These are phyloP conservation scores for Apamea epomidion DNA, from an alignment of 2,888 invertebrate species.

Conservation along the genomic window DNA sequence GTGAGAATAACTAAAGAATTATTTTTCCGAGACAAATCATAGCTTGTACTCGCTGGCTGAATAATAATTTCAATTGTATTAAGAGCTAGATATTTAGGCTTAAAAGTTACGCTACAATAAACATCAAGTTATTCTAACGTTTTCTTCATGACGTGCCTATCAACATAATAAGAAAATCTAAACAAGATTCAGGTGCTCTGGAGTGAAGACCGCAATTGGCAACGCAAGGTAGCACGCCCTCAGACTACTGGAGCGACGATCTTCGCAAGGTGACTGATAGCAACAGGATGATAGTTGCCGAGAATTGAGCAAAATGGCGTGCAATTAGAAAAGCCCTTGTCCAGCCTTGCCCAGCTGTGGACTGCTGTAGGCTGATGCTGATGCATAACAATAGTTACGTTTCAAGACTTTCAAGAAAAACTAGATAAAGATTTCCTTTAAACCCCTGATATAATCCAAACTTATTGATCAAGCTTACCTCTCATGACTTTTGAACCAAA, in stretches of 20 bases:
- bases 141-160: not conserved
- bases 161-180: not conserved
- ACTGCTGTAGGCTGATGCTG: not conserved
- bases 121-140: not conserved
- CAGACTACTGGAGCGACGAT: too few relatives aligned
- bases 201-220: not conserved
- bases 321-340: not conserved
- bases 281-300: too few relatives aligned
- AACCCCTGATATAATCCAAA: not conserved
- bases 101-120: not conserved
- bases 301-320: too few relatives aligned
- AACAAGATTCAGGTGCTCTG: not conserved
- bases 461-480: not conserved
- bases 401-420: not conserved
- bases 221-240: too few relatives aligned
- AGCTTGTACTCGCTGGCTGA: not conserved
- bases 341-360: not conserved
- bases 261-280: too few relatives aligned
- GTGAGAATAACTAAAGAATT: not conserved
- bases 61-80: constrained; percentile 14
- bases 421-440: not conserved
- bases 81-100: not conserved
- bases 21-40: constrained; percentile 8
- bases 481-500: not conserved
- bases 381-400: not conserved